Evolutionary conservation across 2,888 invertebrate genomes (phyloP).

Genomic region (Bembecia ichneumoniformis): DNA sequence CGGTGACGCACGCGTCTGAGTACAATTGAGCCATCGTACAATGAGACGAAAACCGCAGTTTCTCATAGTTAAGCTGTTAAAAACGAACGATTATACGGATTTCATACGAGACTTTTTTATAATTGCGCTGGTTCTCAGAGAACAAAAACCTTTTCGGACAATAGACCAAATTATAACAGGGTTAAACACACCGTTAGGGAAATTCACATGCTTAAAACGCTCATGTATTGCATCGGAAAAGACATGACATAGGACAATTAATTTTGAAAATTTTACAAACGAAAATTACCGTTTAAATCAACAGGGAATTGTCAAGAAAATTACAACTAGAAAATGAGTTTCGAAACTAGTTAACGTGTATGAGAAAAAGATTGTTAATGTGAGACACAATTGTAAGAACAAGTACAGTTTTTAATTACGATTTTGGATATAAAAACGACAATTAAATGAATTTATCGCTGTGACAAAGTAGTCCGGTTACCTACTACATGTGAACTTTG

Average conservation of each 20-base stretch:
- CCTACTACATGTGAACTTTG: conserved; percentile 16
- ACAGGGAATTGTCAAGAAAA: conserved; percentile 26
- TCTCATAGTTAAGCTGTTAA: conserved; percentile 70
- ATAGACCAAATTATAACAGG: conserved; percentile 67
- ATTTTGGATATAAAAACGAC: conserved; percentile 23
- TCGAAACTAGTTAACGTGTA: too few species aligned
- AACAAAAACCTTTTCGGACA: conserved; percentile 65
- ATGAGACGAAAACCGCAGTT: conserved; percentile 56
- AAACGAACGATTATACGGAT: conserved; percentile 65
- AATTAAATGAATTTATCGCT: conserved; percentile 19
- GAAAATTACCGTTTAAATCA: conserved; percentile 17
- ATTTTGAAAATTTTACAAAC: conserved; percentile 30
- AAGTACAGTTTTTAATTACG: conserved; percentile 10
- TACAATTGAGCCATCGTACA: conserved; percentile 26
- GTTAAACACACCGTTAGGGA: conserved; percentile 50
- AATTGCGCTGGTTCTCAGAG: conserved; percentile 70
- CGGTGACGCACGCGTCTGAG: neutral
- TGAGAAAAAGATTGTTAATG: too few species aligned
- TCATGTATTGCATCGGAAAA: conserved; percentile 35
- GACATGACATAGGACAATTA: conserved; percentile 64
- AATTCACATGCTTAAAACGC: conserved; percentile 67
- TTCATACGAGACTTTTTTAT: conserved; percentile 52
- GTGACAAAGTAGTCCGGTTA: conserved; percentile 15
- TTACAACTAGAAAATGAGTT: conserved; percentile 10
- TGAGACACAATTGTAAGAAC: neutral